Conservation (phyloP, 2,797 vertebrate genomes). For the Darevskia mixta region DNA sequence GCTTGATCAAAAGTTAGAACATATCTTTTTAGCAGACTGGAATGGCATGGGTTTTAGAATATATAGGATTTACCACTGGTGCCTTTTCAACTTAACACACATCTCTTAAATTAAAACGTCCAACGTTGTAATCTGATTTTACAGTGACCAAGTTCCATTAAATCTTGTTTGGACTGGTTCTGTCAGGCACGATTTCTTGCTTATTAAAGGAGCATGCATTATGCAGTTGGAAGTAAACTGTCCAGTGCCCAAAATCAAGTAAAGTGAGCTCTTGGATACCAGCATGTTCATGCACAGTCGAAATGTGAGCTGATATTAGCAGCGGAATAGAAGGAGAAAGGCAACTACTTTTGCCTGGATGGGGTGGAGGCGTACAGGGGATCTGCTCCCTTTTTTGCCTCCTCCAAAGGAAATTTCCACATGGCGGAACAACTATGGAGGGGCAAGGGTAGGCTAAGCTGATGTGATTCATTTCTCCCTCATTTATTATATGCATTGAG, state of each 20-base stretch:
- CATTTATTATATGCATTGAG: not conserved
- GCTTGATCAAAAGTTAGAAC: not conserved
- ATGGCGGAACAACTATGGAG: not conserved
- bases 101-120: not conserved
- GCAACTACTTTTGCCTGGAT: not conserved
- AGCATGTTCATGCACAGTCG: not conserved
- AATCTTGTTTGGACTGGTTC: not conserved
- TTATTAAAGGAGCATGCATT: not conserved
- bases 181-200: not conserved
- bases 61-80: not conserved
- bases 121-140: not conserved
- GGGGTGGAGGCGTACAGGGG: too few species aligned
- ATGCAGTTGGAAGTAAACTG: not conserved
- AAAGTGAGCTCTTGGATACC: not conserved
- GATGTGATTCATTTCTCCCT: not conserved
- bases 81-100: not conserved
- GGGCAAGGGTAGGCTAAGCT: not conserved
- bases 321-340: not conserved
- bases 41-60: not conserved
- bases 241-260: not conserved
- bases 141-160: not conserved
- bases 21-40: not conserved
- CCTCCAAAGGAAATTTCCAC: not conserved
- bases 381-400: not conserved
- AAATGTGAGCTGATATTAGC: not conserved